Base-by-base conservation (phyloP, 2,113 vertebrate species). In the Nesogale talazaci region DNA sequence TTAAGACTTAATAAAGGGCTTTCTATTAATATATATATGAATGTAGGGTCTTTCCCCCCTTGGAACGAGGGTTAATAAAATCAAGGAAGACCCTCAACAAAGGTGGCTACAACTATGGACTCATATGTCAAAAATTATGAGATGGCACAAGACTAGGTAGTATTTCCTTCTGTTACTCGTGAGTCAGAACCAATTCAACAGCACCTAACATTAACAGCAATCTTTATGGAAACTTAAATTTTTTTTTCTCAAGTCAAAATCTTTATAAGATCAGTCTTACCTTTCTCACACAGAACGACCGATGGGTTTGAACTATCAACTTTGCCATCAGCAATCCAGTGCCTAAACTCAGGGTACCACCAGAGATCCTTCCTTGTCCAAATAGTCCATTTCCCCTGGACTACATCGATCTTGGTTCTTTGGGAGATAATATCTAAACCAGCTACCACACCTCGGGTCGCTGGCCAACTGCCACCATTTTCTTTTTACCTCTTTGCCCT, bases 351-450 rank as follows among this genome's bases (percentile, higher is more conserved):
- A 27, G 20, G 9, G 63, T 65, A 27, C 25, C 63, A 65, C 25
- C 59, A 16, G 22, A 19, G 89, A 90, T 92, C 69, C 69, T 95
- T 92, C 46, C 38, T 69, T 61, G 81, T 61, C 57, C 81, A 65
- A 67, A 63, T n/a, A 77, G 31, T 82, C 89, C 42, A 16, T 88
- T 69, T 93, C 75, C 81, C 25, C 29, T 79, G 69, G 70, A 34
- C 74, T 70, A 6, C 69, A 7, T 86, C 79, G 19, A 40, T 75
- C 31, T 61, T 9, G 14, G 38, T 61, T 63, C 40, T 77, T 61
- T 36, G 27, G 79, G 92, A 79, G n/a, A 74, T 59, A 81, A 86
- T 82, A 61, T 82, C 72, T 83, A 79, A 56, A 2, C 46, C 14
- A 52, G 46, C 75, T 85, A 40, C 75, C 40, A 61, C 75, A 29